Evolutionary conservation across 1,140 invertebrate species (phyloP).

Genomic region (Drosophila mayri): DNA sequence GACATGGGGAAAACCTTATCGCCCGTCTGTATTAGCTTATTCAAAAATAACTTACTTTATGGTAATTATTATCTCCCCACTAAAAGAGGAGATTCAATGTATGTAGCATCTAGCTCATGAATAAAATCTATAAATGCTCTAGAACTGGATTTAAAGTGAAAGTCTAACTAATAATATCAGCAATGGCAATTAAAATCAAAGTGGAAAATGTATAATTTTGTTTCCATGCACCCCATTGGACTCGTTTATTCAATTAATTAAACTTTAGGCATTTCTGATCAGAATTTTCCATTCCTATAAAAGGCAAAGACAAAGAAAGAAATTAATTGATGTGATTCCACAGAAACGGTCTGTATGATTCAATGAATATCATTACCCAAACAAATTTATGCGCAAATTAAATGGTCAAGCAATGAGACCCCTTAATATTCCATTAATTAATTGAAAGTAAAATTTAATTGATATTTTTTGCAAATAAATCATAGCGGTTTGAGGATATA

Average conservation of each 20-base stretch:
- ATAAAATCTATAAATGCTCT: background rate
- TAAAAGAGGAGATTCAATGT: background rate
- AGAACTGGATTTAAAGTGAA: too few relatives aligned
- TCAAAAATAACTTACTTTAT: background rate
- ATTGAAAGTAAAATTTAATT: background rate
- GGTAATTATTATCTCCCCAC: background rate
- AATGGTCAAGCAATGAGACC: slow-evolving; percentile 1
- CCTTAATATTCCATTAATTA: background rate
- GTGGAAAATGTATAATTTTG: background rate
- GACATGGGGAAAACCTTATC: slow-evolving; percentile 8
- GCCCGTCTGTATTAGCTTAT: background rate
- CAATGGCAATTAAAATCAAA: background rate
- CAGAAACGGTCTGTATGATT: background rate
- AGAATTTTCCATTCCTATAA: slow-evolving; percentile 19
- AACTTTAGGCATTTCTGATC: background rate
- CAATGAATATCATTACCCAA: slow-evolving; percentile 12
- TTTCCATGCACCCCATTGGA: background rate
- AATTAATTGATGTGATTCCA: slow-evolving; percentile 10
- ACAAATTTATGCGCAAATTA: slow-evolving; percentile 14
- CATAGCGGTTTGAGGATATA: too few relatives aligned
- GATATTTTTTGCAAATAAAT: background rate
- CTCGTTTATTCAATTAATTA: slow-evolving; percentile 11
- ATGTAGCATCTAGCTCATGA: background rate
- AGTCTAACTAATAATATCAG: background rate
- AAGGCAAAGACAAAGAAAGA: background rate